phyloP scores from a whole-genome alignment of 2,888 invertebrate genomes.

The Eurytoma californica region DNA sequence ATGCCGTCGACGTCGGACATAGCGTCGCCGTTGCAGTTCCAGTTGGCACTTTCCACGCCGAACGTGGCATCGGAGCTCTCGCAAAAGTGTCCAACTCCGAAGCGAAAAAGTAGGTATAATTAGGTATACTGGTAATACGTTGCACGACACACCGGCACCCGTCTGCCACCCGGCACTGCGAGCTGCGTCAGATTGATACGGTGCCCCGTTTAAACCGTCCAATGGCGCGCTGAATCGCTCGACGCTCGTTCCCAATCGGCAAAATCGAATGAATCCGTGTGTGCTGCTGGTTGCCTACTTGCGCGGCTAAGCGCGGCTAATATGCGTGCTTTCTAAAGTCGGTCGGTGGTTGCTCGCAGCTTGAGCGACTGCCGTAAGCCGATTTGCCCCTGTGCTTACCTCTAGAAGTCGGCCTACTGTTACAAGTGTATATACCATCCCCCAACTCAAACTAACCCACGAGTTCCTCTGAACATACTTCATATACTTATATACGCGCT shows the following conservation, averaged over 20 bases:
- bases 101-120: neutral
- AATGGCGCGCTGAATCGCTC: neutral
- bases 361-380: slow-evolving; percentile 33
- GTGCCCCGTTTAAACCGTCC: neutral
- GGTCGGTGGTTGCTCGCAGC: slow-evolving; percentile 19
- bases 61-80: neutral
- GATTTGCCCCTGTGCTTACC: slow-evolving; percentile 32
- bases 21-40: slow-evolving; percentile 1
- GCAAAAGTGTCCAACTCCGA: neutral
- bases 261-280: slow-evolving; percentile 16
- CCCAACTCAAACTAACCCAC: no score
- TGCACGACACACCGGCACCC: neutral
- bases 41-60: neutral
- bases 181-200: neutral
- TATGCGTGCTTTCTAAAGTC: slow-evolving; percentile 19
- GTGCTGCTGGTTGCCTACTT: slow-evolving; percentile 16
- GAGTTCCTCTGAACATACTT: no score
- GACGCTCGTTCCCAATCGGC: slow-evolving; percentile 31
- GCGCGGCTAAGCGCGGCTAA: neutral
- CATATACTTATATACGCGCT: no score
- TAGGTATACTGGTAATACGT: neutral
- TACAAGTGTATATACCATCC: neutral
- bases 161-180: neutral
- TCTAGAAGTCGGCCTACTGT: slow-evolving; percentile 10
- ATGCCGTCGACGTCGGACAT: slow-evolving; percentile 37